Evolutionary conservation across 2,797 vertebrate species (phyloP), one percentile per base, ranked within the genome.

Genomic region (Erpetoichthys calabaricus): DNA sequence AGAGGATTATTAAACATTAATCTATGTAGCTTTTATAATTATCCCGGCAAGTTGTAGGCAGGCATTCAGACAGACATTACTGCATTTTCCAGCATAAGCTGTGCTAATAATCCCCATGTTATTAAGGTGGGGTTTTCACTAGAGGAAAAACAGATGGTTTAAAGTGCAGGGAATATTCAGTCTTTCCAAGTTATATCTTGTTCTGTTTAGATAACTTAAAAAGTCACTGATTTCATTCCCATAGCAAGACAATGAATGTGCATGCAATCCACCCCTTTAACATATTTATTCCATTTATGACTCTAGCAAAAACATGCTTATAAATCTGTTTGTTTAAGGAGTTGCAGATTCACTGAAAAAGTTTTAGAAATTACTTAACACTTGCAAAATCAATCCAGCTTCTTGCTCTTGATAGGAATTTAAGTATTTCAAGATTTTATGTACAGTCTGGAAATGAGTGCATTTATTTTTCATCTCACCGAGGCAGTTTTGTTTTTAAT

Each of bases 1-100:
- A 75, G 71, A 75, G 70, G 61, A 64, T 62, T 62, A 62, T 55
- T 56, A 52, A 58, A n/a, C 59, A 72, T 70, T 72, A 75, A 78
- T 78, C 71, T 60, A 41, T 25, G 59, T 67, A 60, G 61, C 63
- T 65, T 59, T 62, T 49, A 55, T 51, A 57, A 63, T 60, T 61
- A 60, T 60, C 47, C 52, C 56, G 61, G 59, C 62, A 60, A 69
- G 65, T 66, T 58, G 58, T 47, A 47, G 58, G 60, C 65, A 68
- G 59, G 66, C 65, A 58, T 42, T 58, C 61, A 59, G 62, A 61
- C 62, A 68, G 62, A 70, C 64, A 63, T 65, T 59, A 70, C 68
- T 62, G 52, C 62, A 67, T 65, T 65, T 62, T 67, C 65, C 66
- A 56, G 62, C 53, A 64, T 62, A 60, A 62, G 62, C 51, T 56